Conservation (phyloP, 1,140 invertebrate species). For the Cydia splendana region DNA sequence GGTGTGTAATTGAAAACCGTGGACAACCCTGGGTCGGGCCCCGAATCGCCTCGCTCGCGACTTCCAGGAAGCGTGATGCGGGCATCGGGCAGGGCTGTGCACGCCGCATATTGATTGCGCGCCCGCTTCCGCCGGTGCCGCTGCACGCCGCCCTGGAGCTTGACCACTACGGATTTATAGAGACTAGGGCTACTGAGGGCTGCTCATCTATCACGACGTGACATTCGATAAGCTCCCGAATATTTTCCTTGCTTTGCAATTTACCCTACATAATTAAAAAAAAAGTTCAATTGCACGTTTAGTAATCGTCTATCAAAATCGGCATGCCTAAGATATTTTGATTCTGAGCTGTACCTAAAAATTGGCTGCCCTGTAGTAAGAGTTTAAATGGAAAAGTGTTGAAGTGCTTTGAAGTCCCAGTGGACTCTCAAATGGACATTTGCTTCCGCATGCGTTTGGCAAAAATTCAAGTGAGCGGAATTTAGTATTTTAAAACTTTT, state of each 20-base stretch:
- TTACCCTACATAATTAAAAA: no score
- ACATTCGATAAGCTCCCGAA: neutral
- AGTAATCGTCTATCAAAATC: no score
- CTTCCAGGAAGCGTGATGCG: slow-evolving; percentile 64
- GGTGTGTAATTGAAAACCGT: neutral
- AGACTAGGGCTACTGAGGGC: neutral
- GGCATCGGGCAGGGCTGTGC: slow-evolving; percentile 49
- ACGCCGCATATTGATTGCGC: slow-evolving; percentile 68
- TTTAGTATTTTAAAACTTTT: neutral
- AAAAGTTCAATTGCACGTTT: no score
- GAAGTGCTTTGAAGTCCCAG: slow-evolving; percentile 1
- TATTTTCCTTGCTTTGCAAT: no score
- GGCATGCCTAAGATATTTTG: neutral
- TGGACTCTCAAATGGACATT: neutral
- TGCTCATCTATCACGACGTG: neutral
- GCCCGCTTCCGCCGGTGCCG: slow-evolving; percentile 39
- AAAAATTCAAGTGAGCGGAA: neutral
- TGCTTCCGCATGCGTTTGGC: neutral
- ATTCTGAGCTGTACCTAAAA: neutral
- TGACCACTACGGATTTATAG: neutral
- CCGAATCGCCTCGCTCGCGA: slow-evolving; percentile 35
- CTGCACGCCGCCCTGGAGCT: neutral
- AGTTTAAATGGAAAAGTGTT: slow-evolving; percentile 5
- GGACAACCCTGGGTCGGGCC: neutral
- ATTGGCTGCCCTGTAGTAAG: neutral